phyloP scores from a whole-genome alignment of 2,113 vertebrate species.

The Columba livia region DNA sequence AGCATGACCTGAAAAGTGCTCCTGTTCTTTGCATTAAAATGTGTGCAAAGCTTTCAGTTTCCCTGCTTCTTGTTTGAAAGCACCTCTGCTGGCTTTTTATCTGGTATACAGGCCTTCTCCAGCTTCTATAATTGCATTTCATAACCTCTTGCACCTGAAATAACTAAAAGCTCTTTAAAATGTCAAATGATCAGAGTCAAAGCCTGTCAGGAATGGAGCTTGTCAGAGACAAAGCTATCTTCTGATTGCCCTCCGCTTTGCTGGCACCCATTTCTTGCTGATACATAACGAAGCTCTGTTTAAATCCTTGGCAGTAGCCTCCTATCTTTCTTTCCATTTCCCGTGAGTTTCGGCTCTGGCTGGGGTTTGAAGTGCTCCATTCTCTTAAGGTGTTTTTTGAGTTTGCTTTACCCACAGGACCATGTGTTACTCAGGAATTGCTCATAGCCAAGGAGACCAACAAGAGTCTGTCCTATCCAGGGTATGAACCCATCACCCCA shows the following conservation, averaged over 20 bases:
- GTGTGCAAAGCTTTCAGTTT: not conserved
- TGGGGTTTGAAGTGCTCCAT: not conserved
- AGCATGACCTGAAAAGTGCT: not conserved
- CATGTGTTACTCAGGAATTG: accelerated
- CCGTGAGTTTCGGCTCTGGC: not conserved
- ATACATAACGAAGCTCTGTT: not conserved
- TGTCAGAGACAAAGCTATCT: conserved; percentile 37
- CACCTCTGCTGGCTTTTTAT: not conserved
- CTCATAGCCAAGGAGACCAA: not conserved
- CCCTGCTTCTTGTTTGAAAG: not conserved
- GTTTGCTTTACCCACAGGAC: not conserved
- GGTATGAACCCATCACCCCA: not conserved
- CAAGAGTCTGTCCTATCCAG: not conserved
- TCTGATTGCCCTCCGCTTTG: not conserved
- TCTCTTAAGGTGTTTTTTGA: not conserved
- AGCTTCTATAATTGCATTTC: conserved; percentile 16
- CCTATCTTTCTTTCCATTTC: not conserved
- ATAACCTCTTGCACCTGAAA: conserved; percentile 8
- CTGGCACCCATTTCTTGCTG: conserved; percentile 15
- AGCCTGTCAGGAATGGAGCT: conserved; percentile 16
- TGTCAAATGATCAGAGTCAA: conserved; percentile 32
- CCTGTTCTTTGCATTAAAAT: not conserved
- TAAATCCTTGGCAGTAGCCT: not conserved
- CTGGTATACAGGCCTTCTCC: not conserved
- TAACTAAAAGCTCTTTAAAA: conserved; percentile 51